A percentile compares a stretch with the other conserved stretches of the same genome.
Evolutionary conservation across 2,113 vertebrate species (phyloP).

Genomic region (Parus major): DNA sequence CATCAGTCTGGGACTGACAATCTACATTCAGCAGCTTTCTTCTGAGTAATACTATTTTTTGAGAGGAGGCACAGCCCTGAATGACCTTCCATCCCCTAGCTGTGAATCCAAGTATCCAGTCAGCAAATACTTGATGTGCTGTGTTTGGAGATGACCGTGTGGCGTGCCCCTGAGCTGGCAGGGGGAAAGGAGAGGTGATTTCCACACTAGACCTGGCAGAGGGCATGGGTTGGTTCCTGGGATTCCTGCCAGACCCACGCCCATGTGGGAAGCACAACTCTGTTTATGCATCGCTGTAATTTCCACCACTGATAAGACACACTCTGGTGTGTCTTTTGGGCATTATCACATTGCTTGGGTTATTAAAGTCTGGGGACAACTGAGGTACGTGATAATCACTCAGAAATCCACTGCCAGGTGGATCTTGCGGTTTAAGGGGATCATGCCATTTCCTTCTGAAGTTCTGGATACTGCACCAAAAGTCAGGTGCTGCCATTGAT

Average conservation of each 20-base stretch:
- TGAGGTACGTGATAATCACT: background rate
- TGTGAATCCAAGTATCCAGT: background rate
- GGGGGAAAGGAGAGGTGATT: background rate
- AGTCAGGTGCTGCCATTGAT: background rate
- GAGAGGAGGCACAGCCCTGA: background rate
- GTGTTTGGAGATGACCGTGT: background rate
- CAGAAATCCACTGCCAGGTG: background rate
- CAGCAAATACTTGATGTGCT: background rate
- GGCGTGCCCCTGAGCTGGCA: background rate
- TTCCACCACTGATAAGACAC: background rate
- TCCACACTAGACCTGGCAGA: background rate
- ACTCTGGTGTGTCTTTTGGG: background rate
- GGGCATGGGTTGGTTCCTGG: background rate
- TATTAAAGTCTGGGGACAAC: background rate
- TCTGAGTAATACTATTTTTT: background rate
- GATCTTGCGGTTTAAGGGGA: background rate
- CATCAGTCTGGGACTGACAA: rapidly evolving
- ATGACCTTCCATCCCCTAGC: background rate
- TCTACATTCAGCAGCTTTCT: background rate
- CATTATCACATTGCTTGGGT: background rate
- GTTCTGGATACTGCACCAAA: background rate
- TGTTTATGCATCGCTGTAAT: background rate
- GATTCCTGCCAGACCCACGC: rapidly evolving
- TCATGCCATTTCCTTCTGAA: background rate
- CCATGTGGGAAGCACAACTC: rapidly evolving